Base-by-base conservation (phyloP, 2,888 invertebrate genomes). In the Acrocera orbiculus region DNA sequence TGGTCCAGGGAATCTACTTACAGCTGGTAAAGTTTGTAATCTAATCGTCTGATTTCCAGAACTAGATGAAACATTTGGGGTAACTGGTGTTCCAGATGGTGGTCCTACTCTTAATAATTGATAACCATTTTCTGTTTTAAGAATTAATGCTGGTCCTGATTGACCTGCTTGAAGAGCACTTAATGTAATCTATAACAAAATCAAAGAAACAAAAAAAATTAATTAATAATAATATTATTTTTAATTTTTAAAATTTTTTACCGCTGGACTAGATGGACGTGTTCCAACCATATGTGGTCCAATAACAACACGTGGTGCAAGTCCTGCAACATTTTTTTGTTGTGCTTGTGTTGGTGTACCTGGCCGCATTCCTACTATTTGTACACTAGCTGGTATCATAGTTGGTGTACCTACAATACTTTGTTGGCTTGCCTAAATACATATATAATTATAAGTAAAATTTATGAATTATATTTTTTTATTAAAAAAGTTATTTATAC, bases 91-190 rank as follows among this genome's bases (percentile, higher is more conserved):
- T 39, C 71, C 61, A 38, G 82, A 73, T 43, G 83, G 76, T 46
- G 83, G 81, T 45, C 83, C 83, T 50, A 87, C 82, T 59, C 89
- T 75, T 55, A 93, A 67, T 59, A 93, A 68, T 63, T 93, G 90
- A 64, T 82, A 85, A 54, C 93, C 93, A 69, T 85, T 90, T 67
- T 93, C 93, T 55, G 92, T 93, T 70, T 90, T 92, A 61, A 93
- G 70, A 57, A 93, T 72, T 60, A 93, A 70, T 62, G 72, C 70
- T 59, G 89, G 83, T 41, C 78, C 77, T 62, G 82, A 85, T 61
- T 86, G 81, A 57, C 83, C 80, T 46, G 82, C 76, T 65, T 82
- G 86, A 52, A 87, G 69, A 54, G 83, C 71, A 68, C 85, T 83
- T 63, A 87, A 70, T 52, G 87, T 86, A 65, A 86, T 78, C 76